Base-by-base conservation (phyloP, 2,797 vertebrate genomes). In the Phalanger gymnotis region DNA sequence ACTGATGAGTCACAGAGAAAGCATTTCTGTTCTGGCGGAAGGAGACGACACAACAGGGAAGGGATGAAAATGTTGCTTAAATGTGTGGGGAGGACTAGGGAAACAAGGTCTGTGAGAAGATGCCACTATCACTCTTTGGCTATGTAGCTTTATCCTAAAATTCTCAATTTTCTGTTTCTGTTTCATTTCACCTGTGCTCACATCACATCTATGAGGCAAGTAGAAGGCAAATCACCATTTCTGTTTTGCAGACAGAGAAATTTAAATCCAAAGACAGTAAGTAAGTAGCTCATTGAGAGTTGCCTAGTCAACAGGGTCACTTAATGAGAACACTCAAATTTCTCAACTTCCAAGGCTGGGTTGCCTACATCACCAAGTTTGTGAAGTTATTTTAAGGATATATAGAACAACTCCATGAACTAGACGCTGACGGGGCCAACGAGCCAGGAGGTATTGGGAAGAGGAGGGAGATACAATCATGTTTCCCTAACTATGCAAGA, bases 91-190 rank as follows among this genome's bases (percentile, higher is more conserved):
- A 53, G 30, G 61, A 16, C 61, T 52, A 91, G 81, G 61, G 31
- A 95, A 56, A 96, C n/a, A 30, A 92, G 94, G 91, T 81, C 93
- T 51, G n/a, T 57, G 40, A 19, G 57, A 53, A 19, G 53, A 40
- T 93, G 90, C 57, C 52, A 22, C 40, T 14, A 54, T n/a, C 0
- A 53, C 91, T 92, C 54, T 91, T 13, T 16, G 93, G 96, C 94
- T 28, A 89, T 97, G 96, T 11, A 87, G 96, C 97, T 98, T 95
- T 61, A n/a, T 95, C 94, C 97, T 95, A 96, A 92, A 93, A 92
- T 94, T 94, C 92, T 90, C 92, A 54, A 81, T 54, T 54, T 90
- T 94, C 54, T 28, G 91, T 91, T 34, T 90, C 87, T 87, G 95
- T 91, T 89, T 93, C 73, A 90, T 27, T 73, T 54, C 40, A 66